These are phyloP conservation scores for Lanius collurio DNA, from an alignment of 2,113 vertebrate species.

Conservation along the genomic window DNA sequence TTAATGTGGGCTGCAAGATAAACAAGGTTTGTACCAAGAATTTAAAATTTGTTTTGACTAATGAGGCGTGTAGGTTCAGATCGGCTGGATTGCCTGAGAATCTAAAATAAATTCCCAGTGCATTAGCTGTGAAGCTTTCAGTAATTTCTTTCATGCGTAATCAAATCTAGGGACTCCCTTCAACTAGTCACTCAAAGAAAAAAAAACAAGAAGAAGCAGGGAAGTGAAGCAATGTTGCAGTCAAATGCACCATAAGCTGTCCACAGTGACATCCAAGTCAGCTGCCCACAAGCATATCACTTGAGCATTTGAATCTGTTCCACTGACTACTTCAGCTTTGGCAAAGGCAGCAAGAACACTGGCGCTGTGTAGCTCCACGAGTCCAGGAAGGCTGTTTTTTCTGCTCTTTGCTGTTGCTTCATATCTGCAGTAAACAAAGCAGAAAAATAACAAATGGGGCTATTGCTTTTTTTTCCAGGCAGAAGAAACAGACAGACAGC, in stretches of 20 bases:
- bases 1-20: neutral
- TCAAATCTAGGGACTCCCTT: neutral
- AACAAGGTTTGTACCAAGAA: neutral
- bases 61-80: neutral
- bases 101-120: neutral
- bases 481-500: neutral
- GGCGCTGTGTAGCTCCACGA: neutral
- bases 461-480: neutral
- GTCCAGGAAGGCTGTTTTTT: constrained; percentile 18
- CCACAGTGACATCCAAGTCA: neutral
- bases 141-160: neutral
- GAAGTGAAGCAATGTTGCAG: neutral
- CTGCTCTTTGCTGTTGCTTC: neutral
- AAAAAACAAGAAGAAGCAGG: neutral
- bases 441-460: constrained; percentile 24
- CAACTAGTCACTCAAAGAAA: neutral
- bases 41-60: neutral
- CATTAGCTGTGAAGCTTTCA: neutral
- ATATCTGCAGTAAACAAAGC: constrained; percentile 15
- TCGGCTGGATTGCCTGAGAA: neutral
- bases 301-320: neutral
- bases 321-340: constrained; percentile 1
- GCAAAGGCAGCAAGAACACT: neutral
- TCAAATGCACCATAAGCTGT: neutral
- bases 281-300: neutral